phyloP scores from a whole-genome alignment of 23 tunicate genomes.

The Halocynthia aurantium region DNA sequence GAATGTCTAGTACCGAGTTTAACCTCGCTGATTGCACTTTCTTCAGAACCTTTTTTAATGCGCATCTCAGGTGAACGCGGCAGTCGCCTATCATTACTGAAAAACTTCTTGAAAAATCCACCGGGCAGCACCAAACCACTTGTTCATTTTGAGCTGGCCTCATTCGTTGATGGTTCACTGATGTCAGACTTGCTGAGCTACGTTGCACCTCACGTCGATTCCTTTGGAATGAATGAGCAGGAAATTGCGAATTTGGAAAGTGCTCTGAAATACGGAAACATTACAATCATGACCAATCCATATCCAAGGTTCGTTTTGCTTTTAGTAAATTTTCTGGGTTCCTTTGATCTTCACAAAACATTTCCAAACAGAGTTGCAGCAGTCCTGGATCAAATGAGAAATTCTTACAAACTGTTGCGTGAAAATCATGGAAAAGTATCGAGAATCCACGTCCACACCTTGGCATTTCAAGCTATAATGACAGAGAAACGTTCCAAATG shows the following conservation, averaged over 20 bases:
- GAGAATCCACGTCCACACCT: conserved; percentile 89
- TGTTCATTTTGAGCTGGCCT: conserved; percentile 90
- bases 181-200: conserved; percentile 38
- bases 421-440: conserved; percentile 30
- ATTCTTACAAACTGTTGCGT: conserved; percentile 36
- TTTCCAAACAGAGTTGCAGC: conserved; percentile 59
- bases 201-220: conserved; percentile 76
- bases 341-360: background rate
- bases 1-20: too few species aligned
- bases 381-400: conserved; percentile 83
- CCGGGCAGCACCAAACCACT: conserved; percentile 27
- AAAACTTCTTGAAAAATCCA: conserved; percentile 47
- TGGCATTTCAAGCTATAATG: conserved; percentile 95
- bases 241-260: conserved; percentile 84
- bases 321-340: background rate
- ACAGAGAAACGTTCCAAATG: conserved; percentile 53
- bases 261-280: conserved; percentile 56
- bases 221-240: conserved; percentile 96
- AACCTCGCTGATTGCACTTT: too few species aligned
- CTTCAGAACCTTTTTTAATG: too few species aligned
- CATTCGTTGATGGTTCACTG: conserved; percentile 77
- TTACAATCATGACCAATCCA: conserved; percentile 11
- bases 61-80: conserved; percentile 37
- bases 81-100: conserved; percentile 27
- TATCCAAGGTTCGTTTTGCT: conserved; percentile 16